Evolutionary conservation across 35 echinoderm and acorn worm genomes (phyloP).

Genomic region (Lytechinus pictus): DNA sequence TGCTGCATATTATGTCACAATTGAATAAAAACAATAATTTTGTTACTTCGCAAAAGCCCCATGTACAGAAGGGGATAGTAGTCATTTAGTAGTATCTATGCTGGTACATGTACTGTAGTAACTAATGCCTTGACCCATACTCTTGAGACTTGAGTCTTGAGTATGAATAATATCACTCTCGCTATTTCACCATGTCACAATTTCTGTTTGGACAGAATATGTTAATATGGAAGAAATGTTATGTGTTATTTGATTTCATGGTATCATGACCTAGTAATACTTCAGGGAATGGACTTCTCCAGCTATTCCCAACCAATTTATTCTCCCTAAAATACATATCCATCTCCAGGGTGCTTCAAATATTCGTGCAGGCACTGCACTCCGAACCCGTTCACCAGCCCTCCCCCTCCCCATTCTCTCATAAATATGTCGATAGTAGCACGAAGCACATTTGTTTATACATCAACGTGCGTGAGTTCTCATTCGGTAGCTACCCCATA

Average conservation of each 20-base stretch:
- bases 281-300: not conserved
- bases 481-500: not conserved
- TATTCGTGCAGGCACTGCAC: not conserved
- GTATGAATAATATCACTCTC: too few relatives aligned
- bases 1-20: too few relatives aligned
- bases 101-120: too few relatives aligned
- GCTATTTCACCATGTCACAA: too few relatives aligned
- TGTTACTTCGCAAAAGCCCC: too few relatives aligned
- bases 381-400: not conserved
- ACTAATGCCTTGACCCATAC: too few relatives aligned
- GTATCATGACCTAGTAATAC: not conserved
- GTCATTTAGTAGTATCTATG: too few relatives aligned
- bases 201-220: too few relatives aligned
- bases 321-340: not conserved
- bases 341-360: not conserved
- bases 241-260: not conserved
- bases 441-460: conserved; percentile 47
- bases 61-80: too few relatives aligned
- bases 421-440: conserved; percentile 45
- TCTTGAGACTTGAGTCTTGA: too few relatives aligned
- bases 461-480: not conserved
- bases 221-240: too few relatives aligned
- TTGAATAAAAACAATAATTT: too few relatives aligned
- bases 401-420: not conserved
- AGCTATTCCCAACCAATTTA: not conserved